Conservation (phyloP, 2,888 invertebrate species). For the Zeuzera pyrina region DNA sequence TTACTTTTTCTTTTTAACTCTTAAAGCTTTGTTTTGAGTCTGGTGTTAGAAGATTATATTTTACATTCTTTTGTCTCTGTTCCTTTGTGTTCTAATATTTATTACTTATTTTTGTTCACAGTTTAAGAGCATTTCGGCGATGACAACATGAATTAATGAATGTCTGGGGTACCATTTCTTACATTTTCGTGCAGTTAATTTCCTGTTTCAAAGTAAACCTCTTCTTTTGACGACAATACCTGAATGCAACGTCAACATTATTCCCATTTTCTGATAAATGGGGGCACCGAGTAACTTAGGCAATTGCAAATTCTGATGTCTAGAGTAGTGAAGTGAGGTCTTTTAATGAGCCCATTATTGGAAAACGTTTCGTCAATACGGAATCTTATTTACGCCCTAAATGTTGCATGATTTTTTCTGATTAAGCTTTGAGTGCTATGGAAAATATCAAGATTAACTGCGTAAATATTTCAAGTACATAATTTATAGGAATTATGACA, state of each 20-base stretch:
- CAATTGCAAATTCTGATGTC: slow-evolving; percentile 10
- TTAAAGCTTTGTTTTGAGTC: slow-evolving; percentile 28
- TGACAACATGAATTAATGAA: slow-evolving; percentile 6
- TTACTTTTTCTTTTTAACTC: slow-evolving; percentile 31
- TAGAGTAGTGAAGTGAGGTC: slow-evolving; percentile 15
- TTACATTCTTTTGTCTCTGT: slow-evolving; percentile 12
- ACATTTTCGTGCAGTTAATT: slow-evolving; percentile 6
- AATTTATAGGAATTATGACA: too few relatives aligned
- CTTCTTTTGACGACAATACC: slow-evolving; percentile 5
- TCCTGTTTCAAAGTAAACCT: slow-evolving; percentile 4
- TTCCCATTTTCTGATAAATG: slow-evolving; percentile 7
- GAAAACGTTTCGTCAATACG: slow-evolving; percentile 34
- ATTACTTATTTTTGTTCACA: slow-evolving; percentile 7
- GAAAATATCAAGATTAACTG: too few relatives aligned
- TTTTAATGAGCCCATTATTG: slow-evolving; percentile 32
- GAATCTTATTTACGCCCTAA: slow-evolving; percentile 28
- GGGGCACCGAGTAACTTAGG: slow-evolving; percentile 11
- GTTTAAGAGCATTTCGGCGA: slow-evolving; percentile 1
- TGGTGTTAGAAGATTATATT: slow-evolving; percentile 21
- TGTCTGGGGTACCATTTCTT: background rate
- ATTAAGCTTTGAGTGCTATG: too few relatives aligned
- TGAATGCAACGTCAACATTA: slow-evolving; percentile 6
- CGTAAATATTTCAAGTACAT: too few relatives aligned
- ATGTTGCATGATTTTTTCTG: too few relatives aligned
- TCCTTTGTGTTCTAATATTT: slow-evolving; percentile 14